Percentiles rank a stretch among this genome's conserved stretches.
Evolutionary conservation across 1,140 invertebrate genomes (phyloP).

Genomic region (Macrobrachium nipponense): DNA sequence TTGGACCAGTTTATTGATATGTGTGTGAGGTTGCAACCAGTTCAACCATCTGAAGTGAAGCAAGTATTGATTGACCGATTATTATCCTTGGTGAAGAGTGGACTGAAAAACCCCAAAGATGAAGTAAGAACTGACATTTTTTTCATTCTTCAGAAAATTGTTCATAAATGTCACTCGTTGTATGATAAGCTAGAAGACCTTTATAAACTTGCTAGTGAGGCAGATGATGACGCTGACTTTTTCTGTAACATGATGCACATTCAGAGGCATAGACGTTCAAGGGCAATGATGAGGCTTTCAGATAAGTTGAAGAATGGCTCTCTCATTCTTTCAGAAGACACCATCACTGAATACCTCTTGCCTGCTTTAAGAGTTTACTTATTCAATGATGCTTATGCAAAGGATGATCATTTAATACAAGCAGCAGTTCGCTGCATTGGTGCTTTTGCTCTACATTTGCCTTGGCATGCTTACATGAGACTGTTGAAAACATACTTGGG

Average conservation of each 20-base stretch:
- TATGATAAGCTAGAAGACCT: slow-evolving; percentile 84
- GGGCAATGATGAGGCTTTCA: slow-evolving; percentile 65
- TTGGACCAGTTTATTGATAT: slow-evolving; percentile 76
- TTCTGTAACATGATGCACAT: slow-evolving; percentile 93
- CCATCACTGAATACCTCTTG: slow-evolving; percentile 85
- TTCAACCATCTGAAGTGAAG: slow-evolving; percentile 68
- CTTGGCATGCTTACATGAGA: slow-evolving; percentile 87
- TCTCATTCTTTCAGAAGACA: slow-evolving; percentile 75
- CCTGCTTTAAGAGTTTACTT: slow-evolving; percentile 86
- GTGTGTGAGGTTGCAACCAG: slow-evolving; percentile 69
- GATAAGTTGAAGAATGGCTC: slow-evolving; percentile 71
- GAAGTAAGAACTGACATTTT: slow-evolving; percentile 81
- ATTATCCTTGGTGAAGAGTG: slow-evolving; percentile 76
- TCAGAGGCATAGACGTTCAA: slow-evolving; percentile 83
- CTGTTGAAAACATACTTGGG: slow-evolving; percentile 84
- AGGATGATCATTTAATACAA: slow-evolving; percentile 80
- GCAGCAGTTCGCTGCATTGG: slow-evolving; percentile 70
- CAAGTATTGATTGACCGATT: slow-evolving; percentile 82
- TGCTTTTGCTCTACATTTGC: slow-evolving; percentile 80
- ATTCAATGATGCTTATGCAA: slow-evolving; percentile 79
- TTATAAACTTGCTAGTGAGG: slow-evolving; percentile 76
- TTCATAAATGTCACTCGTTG: slow-evolving; percentile 60
- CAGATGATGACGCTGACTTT: slow-evolving; percentile 90
- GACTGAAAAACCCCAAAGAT: slow-evolving; percentile 77
- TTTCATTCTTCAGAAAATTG: slow-evolving; percentile 78